A percentile compares a stretch with the other conserved stretches of the same genome.
Conservation (phyloP, 1,140 invertebrate species). For the Ceratitis capitata region DNA sequence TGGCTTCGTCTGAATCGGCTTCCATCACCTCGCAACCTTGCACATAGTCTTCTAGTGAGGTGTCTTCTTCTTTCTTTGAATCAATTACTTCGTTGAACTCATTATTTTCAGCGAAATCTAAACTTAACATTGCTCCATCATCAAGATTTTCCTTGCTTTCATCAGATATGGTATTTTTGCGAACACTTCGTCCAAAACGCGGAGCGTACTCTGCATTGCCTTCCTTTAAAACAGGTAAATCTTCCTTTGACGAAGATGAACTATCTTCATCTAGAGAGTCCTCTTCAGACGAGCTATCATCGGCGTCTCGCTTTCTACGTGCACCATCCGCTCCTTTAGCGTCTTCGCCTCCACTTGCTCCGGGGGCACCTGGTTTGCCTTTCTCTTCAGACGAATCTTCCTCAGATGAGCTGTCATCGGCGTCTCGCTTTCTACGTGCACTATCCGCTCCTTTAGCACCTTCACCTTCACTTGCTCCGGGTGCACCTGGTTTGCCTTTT, state of each 20-base stretch:
- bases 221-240: background rate
- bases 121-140: background rate
- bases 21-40: constrained; percentile 56
- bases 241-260: background rate
- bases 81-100: background rate
- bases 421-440: background rate
- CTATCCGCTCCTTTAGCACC: background rate
- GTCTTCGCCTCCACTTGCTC: background rate
- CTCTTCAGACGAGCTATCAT: constrained; percentile 24
- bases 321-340: background rate
- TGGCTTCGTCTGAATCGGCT: constrained; percentile 51
- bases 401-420: background rate
- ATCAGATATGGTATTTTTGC: background rate
- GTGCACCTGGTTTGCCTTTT: background rate
- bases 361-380: constrained; percentile 9
- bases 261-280: background rate
- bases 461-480: background rate
- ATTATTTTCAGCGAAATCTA: background rate
- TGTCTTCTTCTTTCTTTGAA: background rate
- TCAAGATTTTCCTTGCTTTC: background rate
- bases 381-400: constrained; percentile 26
- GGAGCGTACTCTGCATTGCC: background rate
- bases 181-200: background rate
- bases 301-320: background rate
- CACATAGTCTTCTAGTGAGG: constrained; percentile 51